A percentile compares a stretch with the other conserved stretches of the same genome.
phyloP scores from a whole-genome alignment of 2,113 vertebrate species.

The Conger conger region DNA sequence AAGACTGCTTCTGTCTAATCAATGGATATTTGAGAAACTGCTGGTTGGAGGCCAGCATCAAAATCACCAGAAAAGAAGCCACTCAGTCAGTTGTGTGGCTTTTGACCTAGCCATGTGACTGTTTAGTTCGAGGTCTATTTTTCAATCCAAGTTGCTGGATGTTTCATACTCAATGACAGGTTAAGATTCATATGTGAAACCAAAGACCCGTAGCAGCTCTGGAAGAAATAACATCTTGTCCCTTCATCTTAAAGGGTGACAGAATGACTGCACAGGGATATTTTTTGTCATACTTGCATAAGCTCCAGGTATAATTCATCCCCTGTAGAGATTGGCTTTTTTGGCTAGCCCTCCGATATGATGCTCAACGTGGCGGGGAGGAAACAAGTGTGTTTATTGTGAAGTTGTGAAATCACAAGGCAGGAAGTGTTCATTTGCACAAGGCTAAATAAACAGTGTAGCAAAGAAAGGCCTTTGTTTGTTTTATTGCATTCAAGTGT shows the following conservation, averaged over 20 bases:
- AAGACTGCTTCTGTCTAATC: constrained; percentile 62
- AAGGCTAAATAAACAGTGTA: neutral
- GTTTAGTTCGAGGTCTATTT: constrained; percentile 25
- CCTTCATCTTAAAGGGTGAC: constrained; percentile 32
- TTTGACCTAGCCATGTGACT: constrained; percentile 58
- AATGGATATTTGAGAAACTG: constrained; percentile 53
- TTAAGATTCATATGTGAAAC: constrained; percentile 49
- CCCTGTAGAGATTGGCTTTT: neutral
- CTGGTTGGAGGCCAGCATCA: constrained; percentile 65
- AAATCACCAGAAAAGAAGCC: constrained; percentile 55
- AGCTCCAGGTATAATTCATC: neutral
- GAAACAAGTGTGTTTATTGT: neutral
- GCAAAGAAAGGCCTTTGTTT: neutral
- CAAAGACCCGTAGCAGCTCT: constrained; percentile 34
- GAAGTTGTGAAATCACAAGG: neutral
- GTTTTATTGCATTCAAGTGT: neutral
- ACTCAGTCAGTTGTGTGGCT: constrained; percentile 60
- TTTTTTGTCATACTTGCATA: neutral
- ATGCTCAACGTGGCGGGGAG: neutral
- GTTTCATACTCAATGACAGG: constrained; percentile 49
- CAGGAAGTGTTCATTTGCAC: neutral
- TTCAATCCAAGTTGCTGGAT: constrained; percentile 34
- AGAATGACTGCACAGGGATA: constrained; percentile 48
- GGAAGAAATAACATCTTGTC: neutral
- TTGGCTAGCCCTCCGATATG: neutral